phyloP scores from a whole-genome alignment of 2,888 invertebrate genomes.

The Tyria jacobaeae region DNA sequence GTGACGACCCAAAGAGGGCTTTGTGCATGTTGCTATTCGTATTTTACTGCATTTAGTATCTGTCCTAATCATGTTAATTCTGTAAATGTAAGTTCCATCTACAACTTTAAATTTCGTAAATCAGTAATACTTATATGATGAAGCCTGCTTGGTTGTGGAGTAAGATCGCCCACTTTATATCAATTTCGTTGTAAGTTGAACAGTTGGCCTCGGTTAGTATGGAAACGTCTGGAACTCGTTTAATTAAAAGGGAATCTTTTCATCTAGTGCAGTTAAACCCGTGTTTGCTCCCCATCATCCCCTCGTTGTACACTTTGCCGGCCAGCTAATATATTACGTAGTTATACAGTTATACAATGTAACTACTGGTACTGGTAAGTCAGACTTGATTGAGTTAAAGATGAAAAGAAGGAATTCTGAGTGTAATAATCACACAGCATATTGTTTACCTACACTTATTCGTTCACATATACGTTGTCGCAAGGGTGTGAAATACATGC shows the following conservation, averaged over 20 bases:
- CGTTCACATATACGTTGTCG: no score
- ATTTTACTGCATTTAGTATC: no score
- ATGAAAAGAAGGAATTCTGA: neutral
- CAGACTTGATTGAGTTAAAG: neutral
- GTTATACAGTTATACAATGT: constrained; percentile 42
- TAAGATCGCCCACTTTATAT: constrained; percentile 44
- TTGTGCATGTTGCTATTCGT: neutral
- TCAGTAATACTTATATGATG: neutral
- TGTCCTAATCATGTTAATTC: neutral
- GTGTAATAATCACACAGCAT: neutral
- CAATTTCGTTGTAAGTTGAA: constrained; percentile 56
- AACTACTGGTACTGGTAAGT: constrained; percentile 30
- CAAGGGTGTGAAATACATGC: no score
- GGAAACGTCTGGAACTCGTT: constrained; percentile 67
- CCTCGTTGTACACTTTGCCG: constrained; percentile 53
- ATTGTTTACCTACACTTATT: neutral
- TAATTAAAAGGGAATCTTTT: constrained; percentile 80
- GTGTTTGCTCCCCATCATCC: constrained; percentile 72
- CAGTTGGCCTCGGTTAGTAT: constrained; percentile 56
- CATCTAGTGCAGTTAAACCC: constrained; percentile 72
- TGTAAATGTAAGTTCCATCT: neutral
- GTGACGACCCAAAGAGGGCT: neutral
- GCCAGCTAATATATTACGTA: constrained; percentile 58
- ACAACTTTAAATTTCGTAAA: constrained; percentile 21
- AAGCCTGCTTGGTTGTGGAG: neutral